Conservation (phyloP, 1,140 invertebrate genomes). For the Carposina sasakii region DNA sequence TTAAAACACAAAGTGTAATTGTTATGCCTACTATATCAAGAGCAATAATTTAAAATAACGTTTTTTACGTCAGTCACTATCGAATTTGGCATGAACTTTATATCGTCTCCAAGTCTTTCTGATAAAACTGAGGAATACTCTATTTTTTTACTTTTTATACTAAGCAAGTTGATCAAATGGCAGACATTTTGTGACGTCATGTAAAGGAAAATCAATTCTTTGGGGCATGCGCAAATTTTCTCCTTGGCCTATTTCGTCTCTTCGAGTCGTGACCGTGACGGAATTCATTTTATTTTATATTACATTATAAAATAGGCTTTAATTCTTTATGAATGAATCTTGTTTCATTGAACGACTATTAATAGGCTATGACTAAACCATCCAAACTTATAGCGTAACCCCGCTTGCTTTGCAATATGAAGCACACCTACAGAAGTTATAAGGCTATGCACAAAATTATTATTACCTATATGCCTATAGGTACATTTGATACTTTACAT, state of each 20-base stretch:
- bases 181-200: slow-evolving; percentile 65
- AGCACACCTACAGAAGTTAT: no score
- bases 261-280: slow-evolving; percentile 35
- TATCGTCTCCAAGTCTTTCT: slow-evolving; percentile 30
- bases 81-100: slow-evolving; percentile 20
- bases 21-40: slow-evolving; percentile 23
- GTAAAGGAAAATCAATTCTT: slow-evolving; percentile 52
- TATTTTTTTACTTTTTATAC: slow-evolving; percentile 62
- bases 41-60: background rate
- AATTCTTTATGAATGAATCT: slow-evolving; percentile 60
- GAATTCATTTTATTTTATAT: slow-evolving; percentile 37
- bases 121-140: slow-evolving; percentile 29
- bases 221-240: slow-evolving; percentile 49
- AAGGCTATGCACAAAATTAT: no score
- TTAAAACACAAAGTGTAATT: slow-evolving; percentile 16
- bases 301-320: slow-evolving; percentile 40
- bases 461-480: no score
- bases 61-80: slow-evolving; percentile 14
- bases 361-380: slow-evolving; percentile 34
- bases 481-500: no score
- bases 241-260: slow-evolving; percentile 50
- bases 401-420: no score
- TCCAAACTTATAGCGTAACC: no score
- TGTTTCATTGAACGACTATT: slow-evolving; percentile 49
- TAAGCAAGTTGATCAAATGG: slow-evolving; percentile 37